phyloP scores from a whole-genome alignment of 1,140 invertebrate genomes.

The Cydia fagiglandana region DNA sequence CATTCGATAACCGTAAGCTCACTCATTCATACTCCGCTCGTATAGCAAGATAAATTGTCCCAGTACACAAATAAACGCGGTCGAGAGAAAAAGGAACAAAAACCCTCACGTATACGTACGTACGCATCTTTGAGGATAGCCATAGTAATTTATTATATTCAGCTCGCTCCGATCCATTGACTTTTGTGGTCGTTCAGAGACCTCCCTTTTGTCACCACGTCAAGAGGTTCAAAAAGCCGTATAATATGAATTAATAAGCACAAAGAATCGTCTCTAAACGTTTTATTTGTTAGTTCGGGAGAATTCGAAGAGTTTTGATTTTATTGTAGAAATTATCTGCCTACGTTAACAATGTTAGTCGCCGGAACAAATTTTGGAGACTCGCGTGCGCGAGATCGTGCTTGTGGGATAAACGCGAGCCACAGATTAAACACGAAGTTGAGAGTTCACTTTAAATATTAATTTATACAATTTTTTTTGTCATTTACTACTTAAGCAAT shows the following conservation, averaged over 20 bases:
- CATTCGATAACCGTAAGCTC: conserved; percentile 57
- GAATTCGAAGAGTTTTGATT: conserved; percentile 57
- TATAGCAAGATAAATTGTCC: conserved; percentile 74
- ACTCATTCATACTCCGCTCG: conserved; percentile 69
- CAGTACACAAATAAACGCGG: conserved; percentile 68
- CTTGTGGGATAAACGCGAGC: conserved; percentile 33
- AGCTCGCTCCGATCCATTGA: conserved; percentile 68
- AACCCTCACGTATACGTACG: conserved; percentile 54
- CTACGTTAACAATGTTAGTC: conserved; percentile 40
- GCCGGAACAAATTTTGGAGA: conserved; percentile 69
- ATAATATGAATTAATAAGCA: conserved; percentile 79
- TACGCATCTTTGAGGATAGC: conserved; percentile 59
- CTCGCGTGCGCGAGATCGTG: conserved; percentile 61
- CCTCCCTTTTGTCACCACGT: conserved; percentile 67
- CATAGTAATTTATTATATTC: conserved; percentile 75
- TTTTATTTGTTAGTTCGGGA: conserved; percentile 65
- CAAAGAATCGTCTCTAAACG: conserved; percentile 71
- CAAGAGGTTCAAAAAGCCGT: conserved; percentile 70
- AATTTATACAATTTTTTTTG: too few species aligned
- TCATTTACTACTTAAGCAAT: too few species aligned
- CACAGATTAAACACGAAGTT: conserved; percentile 1
- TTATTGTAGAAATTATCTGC: conserved; percentile 52
- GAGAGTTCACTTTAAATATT: not conserved
- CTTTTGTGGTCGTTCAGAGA: conserved; percentile 64
- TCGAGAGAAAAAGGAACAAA: conserved; percentile 66